Base-by-base conservation (phyloP, 2,113 vertebrate genomes). In the Centropus bengalensis region DNA sequence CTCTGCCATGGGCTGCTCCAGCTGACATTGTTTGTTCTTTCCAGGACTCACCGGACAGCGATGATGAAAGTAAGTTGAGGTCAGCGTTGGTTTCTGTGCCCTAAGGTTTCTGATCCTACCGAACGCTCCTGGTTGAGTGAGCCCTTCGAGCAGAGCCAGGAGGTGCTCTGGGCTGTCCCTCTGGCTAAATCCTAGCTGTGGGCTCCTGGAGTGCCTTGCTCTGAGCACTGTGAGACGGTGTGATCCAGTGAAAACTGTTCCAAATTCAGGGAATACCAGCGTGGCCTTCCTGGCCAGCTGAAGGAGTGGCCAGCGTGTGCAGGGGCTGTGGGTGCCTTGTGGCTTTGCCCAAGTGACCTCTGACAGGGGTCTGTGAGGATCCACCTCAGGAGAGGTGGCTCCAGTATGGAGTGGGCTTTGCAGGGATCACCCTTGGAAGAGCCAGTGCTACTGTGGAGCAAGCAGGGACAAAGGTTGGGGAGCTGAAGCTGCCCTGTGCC, bases 31-130 rank as follows among this genome's bases (percentile, higher is more conserved):
- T 13, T 95, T 73, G 93, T 95, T 73, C 24, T 88, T 68, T 95
- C 14, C 92, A 99, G 99, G 99, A 99, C 78, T 99, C 99, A 93
- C 99, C 98, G 97, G 99, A 99, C 98, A 99, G 99, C 64, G 99
- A 99, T 94, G 99, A 99, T 92, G 99, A 99, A 97, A 99, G 99
- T 99, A 98, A 98, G 98, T 94, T 51, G 14, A 6, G 7, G 14
- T 26, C 62, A 19, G 19, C 12, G 0, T 10, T 42, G 10, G 8
- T 8, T 51, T 38, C 13, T 10, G 5, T 36, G 36, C 36, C 36
- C 36, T 36, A 9, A 36, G 36, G 36, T 36, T 36, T 36, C 36
- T 36, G 36, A 36, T 36, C 36, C 36, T 36, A 36, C 36, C 36
- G 36, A 36, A 36, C 36, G 36, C 69, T 49, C 54, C 10, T 3